These are phyloP conservation scores for Hypomesus transpacificus DNA, from an alignment of 2,113 vertebrate genomes.

Conservation along the genomic window DNA sequence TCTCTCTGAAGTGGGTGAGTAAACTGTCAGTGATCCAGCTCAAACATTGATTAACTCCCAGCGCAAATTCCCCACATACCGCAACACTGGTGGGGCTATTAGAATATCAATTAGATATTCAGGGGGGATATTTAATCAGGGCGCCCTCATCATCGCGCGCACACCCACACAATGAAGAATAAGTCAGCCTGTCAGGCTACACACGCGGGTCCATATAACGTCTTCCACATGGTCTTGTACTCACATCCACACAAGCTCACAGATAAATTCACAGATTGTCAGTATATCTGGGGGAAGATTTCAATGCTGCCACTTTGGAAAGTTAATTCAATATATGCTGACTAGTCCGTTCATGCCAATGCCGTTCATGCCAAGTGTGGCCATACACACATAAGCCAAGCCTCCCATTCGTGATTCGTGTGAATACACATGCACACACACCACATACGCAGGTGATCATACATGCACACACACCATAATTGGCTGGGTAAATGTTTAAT, in stretches of 20 bases:
- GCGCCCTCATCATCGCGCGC: neutral
- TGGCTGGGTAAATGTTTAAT: constrained; percentile 36
- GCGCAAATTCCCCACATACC: constrained; percentile 26
- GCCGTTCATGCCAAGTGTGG: neutral
- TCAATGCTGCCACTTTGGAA: too few species aligned
- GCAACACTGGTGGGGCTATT: neutral
- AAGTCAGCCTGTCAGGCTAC: neutral
- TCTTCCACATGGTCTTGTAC: too few species aligned
- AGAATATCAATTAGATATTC: constrained; percentile 27
- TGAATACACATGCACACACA: neutral
- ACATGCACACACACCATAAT: constrained; percentile 1
- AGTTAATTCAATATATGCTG: too few species aligned
- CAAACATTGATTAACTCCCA: constrained; percentile 20
- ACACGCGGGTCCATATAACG: too few species aligned
- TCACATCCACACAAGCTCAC: too few species aligned
- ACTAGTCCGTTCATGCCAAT: neutral
- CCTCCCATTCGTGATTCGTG: too few species aligned
- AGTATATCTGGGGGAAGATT: too few species aligned
- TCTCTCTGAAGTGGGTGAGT: neutral
- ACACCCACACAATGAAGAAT: constrained; percentile 4
- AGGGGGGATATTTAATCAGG: neutral
- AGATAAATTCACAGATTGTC: too few species aligned
- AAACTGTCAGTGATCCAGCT: constrained; percentile 1
- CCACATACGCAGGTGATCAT: neutral
- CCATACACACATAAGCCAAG: neutral